Evolutionary conservation across 2,888 invertebrate genomes (phyloP), one percentile per base, ranked within the genome.

Genomic region (Eupithecia vulgata): DNA sequence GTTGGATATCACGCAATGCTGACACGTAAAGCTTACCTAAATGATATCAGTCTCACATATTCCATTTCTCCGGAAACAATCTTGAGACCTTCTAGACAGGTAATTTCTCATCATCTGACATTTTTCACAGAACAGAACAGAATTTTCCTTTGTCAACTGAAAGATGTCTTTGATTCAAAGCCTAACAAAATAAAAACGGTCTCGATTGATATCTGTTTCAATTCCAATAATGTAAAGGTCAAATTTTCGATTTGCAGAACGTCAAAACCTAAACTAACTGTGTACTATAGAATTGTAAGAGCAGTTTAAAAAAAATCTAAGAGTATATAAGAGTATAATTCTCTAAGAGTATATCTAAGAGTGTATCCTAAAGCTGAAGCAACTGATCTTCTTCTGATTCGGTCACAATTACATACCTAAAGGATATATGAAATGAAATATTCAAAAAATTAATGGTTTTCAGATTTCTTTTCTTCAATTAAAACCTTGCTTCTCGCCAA

Each of bases 81-180:
- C 34, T 74, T 70, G 59, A 30, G n/a, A 70, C 66, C 59, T 37
- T 42, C 45, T 34, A 64, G 30, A 67, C 25, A 73, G 48, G 66
- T 48, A 66, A 73, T 69, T 66, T n/a, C 34, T 66, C 68, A 30
- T 45, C 70, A 64, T 37, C 52, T 61, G 42, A 45, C 67, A 67
- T 62, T 64, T 67, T 64, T 65, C 40, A 40, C 13, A 40, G 21
- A 65, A 37, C 42, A 61, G 37, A 35, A 35, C n/a, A 45, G 37
- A 25, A 48, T 12, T 72, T 71, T 68, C 35, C 34, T 62, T 68
- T 61, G 65, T 30, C 57, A 37, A 66, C 8, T 7, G 40, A 65
- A 37, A 30, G 40, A 45, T 73, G 59, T 74, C 66, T 71, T 71
- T 71, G 71, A 74, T 61, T 66, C 74, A 71, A 74, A 71, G n/a